phyloP scores from a whole-genome alignment of 2,888 invertebrate genomes.

The Salticus scenicus region DNA sequence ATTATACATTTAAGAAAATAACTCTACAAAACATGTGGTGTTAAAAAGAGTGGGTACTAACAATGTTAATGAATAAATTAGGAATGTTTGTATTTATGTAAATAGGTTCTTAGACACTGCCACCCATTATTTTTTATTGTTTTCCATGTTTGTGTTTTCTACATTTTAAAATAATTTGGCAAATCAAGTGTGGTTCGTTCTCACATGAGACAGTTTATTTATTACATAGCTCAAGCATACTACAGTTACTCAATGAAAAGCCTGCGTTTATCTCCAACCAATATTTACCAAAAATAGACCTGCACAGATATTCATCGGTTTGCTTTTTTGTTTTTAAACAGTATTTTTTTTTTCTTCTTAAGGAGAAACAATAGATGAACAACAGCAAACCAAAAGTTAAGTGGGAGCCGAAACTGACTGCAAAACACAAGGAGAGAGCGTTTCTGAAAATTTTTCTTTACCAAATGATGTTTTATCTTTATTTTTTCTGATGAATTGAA shows the following conservation, averaged over 20 bases:
- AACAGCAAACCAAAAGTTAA: background rate
- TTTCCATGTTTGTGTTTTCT: conserved; percentile 17
- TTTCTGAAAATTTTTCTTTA: too few species aligned
- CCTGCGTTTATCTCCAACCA: conserved; percentile 43
- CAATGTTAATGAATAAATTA: too few species aligned
- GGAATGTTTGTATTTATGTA: too few species aligned
- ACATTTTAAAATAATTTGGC: conserved; percentile 25
- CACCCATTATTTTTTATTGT: too few species aligned
- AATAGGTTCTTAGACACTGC: too few species aligned
- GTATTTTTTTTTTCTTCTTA: background rate
- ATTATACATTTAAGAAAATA: too few species aligned
- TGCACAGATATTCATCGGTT: conserved; percentile 37
- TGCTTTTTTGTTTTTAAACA: background rate
- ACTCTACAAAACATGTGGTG: too few species aligned
- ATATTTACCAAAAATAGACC: conserved; percentile 65
- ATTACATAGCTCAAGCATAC: conserved; percentile 69
- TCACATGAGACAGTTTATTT: conserved; percentile 69
- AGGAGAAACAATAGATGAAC: background rate
- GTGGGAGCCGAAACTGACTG: background rate
- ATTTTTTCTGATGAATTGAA: too few species aligned
- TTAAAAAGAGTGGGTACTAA: too few species aligned
- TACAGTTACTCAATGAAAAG: conserved; percentile 61
- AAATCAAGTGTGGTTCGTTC: conserved; percentile 46
- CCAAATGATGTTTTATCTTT: too few species aligned
- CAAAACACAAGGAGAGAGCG: too few species aligned